These are phyloP conservation scores for Chelonoidis abingdonii DNA, from an alignment of 2,113 vertebrate genomes.

Conservation along the genomic window DNA sequence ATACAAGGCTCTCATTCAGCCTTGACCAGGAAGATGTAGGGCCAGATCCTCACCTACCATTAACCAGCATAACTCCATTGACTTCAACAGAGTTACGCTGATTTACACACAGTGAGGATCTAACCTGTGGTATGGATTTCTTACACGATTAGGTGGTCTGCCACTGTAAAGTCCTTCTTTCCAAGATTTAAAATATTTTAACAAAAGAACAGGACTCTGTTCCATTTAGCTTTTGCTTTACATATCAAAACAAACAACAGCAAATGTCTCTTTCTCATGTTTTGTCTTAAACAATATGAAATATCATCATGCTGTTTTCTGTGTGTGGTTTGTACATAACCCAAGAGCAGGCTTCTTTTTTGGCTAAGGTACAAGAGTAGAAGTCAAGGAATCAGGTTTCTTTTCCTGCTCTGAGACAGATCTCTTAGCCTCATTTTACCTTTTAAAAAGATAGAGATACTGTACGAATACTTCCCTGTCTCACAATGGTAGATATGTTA, in stretches of 20 bases:
- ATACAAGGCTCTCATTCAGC: background rate
- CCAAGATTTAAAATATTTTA: background rate
- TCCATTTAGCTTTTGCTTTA: background rate
- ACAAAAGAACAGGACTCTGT: background rate
- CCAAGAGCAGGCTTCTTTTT: rapidly evolving
- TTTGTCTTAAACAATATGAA: rapidly evolving
- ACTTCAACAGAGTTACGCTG: background rate
- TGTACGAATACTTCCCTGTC: background rate
- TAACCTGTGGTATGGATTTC: background rate
- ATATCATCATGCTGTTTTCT: rapidly evolving
- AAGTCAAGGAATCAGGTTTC: background rate
- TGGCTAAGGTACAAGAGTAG: background rate
- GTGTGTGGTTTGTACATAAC: background rate
- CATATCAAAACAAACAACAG: background rate
- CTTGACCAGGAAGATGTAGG: slow-evolving; percentile 4
- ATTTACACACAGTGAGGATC: background rate
- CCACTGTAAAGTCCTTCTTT: background rate
- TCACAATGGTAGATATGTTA: background rate
- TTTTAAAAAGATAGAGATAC: background rate
- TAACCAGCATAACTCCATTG: background rate
- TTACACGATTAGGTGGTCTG: background rate
- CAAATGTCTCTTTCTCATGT: background rate
- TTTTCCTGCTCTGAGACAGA: background rate
- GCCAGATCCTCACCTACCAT: slow-evolving; percentile 28
- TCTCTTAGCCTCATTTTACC: background rate